A percentile compares a stretch with the other conserved stretches of the same genome.
These are phyloP conservation scores for Eupsilia transversa DNA, from an alignment of 2,888 invertebrate species.

Conservation along the genomic window DNA sequence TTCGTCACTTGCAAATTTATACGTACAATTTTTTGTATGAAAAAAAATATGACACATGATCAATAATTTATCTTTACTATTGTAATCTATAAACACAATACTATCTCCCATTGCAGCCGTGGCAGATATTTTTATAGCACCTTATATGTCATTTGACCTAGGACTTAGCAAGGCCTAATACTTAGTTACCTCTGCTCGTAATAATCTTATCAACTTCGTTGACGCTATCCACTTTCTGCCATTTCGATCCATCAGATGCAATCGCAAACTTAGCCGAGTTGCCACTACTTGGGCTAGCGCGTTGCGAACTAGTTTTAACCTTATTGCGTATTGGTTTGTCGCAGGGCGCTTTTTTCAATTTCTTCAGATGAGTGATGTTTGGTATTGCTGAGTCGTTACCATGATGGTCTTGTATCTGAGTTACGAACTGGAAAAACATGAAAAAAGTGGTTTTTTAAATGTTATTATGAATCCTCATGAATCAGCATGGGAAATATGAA, in stretches of 20 bases:
- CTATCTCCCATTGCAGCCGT: too few relatives aligned
- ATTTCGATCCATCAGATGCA: slow-evolving; percentile 67
- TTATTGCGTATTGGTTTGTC: slow-evolving; percentile 55
- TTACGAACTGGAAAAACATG: slow-evolving; percentile 70
- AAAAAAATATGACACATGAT: too few relatives aligned
- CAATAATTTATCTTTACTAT: too few relatives aligned
- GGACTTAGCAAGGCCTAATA: not conserved
- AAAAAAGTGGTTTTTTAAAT: not conserved
- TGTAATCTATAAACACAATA: too few relatives aligned
- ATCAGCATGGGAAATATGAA: not conserved
- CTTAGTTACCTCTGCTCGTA: slow-evolving; percentile 32
- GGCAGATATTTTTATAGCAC: too few relatives aligned
- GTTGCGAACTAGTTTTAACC: slow-evolving; percentile 74
- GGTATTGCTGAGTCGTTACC: slow-evolving; percentile 66
- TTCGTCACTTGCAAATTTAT: too few relatives aligned
- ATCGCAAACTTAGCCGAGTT: slow-evolving; percentile 43
- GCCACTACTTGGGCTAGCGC: slow-evolving; percentile 38
- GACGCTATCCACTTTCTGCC: slow-evolving; percentile 76
- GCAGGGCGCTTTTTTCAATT: slow-evolving; percentile 68
- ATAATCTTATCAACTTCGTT: slow-evolving; percentile 72
- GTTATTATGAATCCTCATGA: not conserved
- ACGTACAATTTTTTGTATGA: too few relatives aligned
- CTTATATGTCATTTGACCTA: too few relatives aligned
- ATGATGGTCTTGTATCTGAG: slow-evolving; percentile 68
- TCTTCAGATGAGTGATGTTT: slow-evolving; percentile 66